Conservation (phyloP, 2,797 vertebrate genomes). For the Alfaro cultratus region DNA sequence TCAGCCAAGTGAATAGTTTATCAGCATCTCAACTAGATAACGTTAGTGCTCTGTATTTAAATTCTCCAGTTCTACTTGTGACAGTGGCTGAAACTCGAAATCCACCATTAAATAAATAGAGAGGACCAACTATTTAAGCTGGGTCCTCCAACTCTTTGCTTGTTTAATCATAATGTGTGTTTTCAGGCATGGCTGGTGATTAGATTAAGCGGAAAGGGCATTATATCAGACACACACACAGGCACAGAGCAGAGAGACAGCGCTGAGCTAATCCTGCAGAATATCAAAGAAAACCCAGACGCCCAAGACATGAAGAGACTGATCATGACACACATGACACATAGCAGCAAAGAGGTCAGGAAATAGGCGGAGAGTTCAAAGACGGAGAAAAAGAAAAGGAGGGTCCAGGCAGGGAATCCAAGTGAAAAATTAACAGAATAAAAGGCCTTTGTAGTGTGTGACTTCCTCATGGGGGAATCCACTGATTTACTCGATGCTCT, state of each 20-base stretch:
- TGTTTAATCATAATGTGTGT: conserved; percentile 27
- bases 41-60: background rate
- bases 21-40: background rate
- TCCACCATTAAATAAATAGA: background rate
- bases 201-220: conserved; percentile 36
- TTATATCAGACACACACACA: conserved; percentile 38
- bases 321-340: conserved; percentile 40
- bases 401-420: conserved; percentile 51
- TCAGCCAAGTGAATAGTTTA: background rate
- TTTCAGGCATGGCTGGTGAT: conserved; percentile 27
- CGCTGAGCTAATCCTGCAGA: conserved; percentile 63
- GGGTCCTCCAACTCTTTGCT: conserved; percentile 7
- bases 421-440: conserved; percentile 63
- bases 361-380: conserved; percentile 62
- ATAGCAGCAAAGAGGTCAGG: conserved; percentile 57
- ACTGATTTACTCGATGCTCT: conserved; percentile 24
- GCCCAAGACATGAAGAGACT: conserved; percentile 57
- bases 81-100: background rate
- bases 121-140: background rate
- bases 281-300: conserved; percentile 61
- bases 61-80: background rate
- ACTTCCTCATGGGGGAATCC: conserved; percentile 29
- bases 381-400: conserved; percentile 35
- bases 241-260: conserved; percentile 41
- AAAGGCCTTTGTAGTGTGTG: conserved; percentile 54